Conservation (phyloP, 2,888 invertebrate species). For the Hypselothyrea guttata region DNA sequence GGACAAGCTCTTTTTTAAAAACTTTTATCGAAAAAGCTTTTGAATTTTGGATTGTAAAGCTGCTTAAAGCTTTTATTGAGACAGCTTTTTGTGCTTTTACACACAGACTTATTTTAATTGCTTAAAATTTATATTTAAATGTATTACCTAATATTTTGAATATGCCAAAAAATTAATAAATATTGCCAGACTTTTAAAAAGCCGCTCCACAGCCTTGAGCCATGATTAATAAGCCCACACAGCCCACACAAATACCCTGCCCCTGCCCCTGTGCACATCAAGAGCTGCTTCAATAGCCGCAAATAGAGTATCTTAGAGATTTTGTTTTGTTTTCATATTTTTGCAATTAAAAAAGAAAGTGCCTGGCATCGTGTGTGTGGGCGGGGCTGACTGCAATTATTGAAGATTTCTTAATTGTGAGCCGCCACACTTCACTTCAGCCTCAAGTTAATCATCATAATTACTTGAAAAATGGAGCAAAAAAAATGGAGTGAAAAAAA, state of each 20-base stretch:
- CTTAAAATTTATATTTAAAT: too few relatives aligned
- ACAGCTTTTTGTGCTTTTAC: too few relatives aligned
- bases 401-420: constrained; percentile 54
- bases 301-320: constrained; percentile 15
- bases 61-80: too few relatives aligned
- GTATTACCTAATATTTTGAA: too few relatives aligned
- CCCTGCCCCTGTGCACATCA: too few relatives aligned
- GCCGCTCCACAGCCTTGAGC: constrained; percentile 11
- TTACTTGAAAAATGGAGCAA: constrained; percentile 31
- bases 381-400: constrained; percentile 46
- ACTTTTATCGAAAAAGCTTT: too few relatives aligned
- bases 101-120: too few relatives aligned
- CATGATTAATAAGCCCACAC: constrained; percentile 9
- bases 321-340: constrained; percentile 8
- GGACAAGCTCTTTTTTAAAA: too few relatives aligned
- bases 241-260: background rate
- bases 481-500: constrained; percentile 7
- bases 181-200: background rate
- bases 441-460: constrained; percentile 51
- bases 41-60: too few relatives aligned
- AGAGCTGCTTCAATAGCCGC: constrained; percentile 15
- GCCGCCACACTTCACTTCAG: constrained; percentile 50
- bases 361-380: constrained; percentile 18
- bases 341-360: constrained; percentile 57
- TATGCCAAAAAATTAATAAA: too few relatives aligned